Evolutionary conservation across 2,888 invertebrate species (phyloP).

Genomic region (Erebia ligea): DNA sequence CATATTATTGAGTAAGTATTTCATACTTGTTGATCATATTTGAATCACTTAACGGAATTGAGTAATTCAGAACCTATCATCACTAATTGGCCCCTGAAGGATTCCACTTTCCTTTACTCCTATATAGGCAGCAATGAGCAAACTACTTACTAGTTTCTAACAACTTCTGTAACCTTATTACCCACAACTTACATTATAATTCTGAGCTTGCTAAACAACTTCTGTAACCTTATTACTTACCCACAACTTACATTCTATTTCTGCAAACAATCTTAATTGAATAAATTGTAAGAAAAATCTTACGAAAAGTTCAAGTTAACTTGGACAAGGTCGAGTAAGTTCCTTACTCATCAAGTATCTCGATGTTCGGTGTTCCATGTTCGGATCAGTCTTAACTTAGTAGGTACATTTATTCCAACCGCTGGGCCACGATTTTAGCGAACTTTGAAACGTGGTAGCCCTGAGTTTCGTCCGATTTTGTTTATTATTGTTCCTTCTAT

Average conservation of each 20-base stretch:
- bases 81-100: too few species aligned
- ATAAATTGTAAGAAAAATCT: slow-evolving; percentile 21
- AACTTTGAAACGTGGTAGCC: background rate
- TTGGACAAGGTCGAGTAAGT: slow-evolving; percentile 11
- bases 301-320: slow-evolving; percentile 13
- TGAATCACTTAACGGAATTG: too few species aligned
- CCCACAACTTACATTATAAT: background rate
- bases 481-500: too few species aligned
- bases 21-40: too few species aligned
- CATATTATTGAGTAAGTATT: too few species aligned
- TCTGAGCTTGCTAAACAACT: too few species aligned
- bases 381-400: background rate
- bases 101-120: too few species aligned
- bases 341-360: slow-evolving; percentile 14
- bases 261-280: slow-evolving; percentile 20
- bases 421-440: background rate
- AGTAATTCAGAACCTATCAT: too few species aligned
- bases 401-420: slow-evolving; percentile 11
- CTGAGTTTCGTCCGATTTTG: background rate
- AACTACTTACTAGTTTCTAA: too few species aligned
- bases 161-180: slow-evolving; percentile 6
- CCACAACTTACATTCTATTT: slow-evolving; percentile 5
- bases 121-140: too few species aligned
- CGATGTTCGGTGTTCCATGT: slow-evolving; percentile 2
- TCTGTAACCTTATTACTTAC: slow-evolving; percentile 12